phyloP scores from a whole-genome alignment of 2,888 invertebrate species.

The Lasioglossum figueresi region DNA sequence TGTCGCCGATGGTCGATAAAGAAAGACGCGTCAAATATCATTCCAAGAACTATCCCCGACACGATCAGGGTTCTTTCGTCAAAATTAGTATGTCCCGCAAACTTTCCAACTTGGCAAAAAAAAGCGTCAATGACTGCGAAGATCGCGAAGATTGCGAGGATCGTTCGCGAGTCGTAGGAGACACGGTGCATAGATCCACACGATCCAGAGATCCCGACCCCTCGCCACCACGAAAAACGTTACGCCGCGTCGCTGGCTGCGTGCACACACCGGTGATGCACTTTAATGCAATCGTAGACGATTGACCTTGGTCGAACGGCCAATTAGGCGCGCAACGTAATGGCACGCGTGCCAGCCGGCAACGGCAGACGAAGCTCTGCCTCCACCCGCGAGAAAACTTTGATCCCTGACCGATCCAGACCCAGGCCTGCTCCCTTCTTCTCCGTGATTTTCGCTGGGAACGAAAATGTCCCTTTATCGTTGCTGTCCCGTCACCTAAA shows the following conservation, averaged over 20 bases:
- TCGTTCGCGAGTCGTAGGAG: not conserved
- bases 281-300: constrained; percentile 59
- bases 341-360: constrained; percentile 55
- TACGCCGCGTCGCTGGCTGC: constrained; percentile 31
- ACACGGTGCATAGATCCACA: not conserved
- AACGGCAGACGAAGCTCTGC: constrained; percentile 53
- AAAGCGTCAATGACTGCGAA: not conserved
- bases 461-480: not conserved
- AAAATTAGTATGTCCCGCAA: not conserved
- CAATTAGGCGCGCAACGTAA: constrained; percentile 56
- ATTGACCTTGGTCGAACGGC: constrained; percentile 60
- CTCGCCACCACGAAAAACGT: constrained; percentile 1
- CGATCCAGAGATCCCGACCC: not conserved
- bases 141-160: not conserved
- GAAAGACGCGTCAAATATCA: not conserved
- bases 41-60: too few species aligned
- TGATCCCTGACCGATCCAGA: constrained; percentile 15
- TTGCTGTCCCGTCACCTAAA: not conserved
- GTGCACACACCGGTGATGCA: constrained; percentile 55
- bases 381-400: constrained; percentile 14
- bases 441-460: not conserved
- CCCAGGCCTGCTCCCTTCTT: not conserved
- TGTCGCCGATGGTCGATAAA: not conserved
- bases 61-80: not conserved
- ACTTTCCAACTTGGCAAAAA: not conserved